These are phyloP conservation scores for Gila orcuttii DNA, from an alignment of 2,113 vertebrate genomes.

Conservation along the genomic window DNA sequence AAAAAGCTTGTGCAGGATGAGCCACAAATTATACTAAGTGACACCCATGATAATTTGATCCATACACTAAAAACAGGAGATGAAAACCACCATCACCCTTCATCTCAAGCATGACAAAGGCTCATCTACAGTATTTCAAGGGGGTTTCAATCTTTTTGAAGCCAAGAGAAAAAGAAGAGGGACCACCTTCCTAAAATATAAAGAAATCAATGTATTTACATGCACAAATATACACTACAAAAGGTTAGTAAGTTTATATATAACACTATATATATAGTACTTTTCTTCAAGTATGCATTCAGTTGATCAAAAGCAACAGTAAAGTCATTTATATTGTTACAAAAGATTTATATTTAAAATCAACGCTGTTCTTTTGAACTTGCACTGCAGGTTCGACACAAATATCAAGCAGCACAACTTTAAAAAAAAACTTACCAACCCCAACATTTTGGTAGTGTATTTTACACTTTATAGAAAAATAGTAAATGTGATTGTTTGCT, in stretches of 20 bases:
- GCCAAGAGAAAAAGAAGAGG: not conserved
- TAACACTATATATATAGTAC: not conserved
- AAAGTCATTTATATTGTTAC: not conserved
- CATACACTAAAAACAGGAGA: conserved; percentile 45
- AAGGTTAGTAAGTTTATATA: too few species aligned
- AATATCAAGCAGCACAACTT: not conserved
- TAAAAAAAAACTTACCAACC: not conserved
- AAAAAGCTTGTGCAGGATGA: conserved; percentile 54
- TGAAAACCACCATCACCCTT: conserved; percentile 28
- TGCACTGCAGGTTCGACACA: not conserved
- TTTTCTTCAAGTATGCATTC: not conserved
- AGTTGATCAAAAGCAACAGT: not conserved
- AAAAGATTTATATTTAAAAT: not conserved
- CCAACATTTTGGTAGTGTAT: not conserved
- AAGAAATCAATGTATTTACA: not conserved
- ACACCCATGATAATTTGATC: conserved; percentile 51
- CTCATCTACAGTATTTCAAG: not conserved
- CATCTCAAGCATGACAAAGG: not conserved
- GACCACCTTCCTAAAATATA: not conserved
- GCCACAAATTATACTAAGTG: conserved; percentile 34
- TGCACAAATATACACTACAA: not conserved
- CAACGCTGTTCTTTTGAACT: not conserved
- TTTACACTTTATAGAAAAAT: not conserved
- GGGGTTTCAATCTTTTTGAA: not conserved
- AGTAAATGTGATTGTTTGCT: not conserved